These are phyloP conservation scores for Zeugodacus cucurbitae DNA, from an alignment of 1,140 invertebrate genomes.

Conservation along the genomic window DNA sequence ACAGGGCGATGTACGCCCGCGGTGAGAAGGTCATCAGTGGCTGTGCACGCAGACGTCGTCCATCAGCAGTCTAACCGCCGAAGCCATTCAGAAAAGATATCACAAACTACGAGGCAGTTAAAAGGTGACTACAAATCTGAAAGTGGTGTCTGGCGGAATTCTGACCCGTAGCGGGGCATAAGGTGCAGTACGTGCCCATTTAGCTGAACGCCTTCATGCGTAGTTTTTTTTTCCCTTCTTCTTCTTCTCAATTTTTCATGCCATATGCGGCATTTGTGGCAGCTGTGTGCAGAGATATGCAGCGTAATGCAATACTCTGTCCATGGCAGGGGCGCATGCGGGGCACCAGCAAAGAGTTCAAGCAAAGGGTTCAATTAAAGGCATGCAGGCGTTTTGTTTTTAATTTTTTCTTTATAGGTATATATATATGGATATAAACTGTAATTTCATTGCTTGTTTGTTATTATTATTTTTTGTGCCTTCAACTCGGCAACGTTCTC, in stretches of 20 bases:
- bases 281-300: not conserved
- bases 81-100: not conserved
- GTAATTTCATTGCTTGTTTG: not conserved
- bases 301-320: not conserved
- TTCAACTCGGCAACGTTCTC: not conserved
- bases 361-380: conserved; percentile 9
- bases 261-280: not conserved
- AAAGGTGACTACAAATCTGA: not conserved
- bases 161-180: not conserved
- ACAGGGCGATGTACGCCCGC: not conserved
- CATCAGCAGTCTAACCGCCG: not conserved
- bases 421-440: no score
- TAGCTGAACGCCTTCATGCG: not conserved
- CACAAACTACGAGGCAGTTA: not conserved
- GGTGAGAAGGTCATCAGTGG: not conserved
- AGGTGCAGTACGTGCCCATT: conserved; percentile 24
- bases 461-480: not conserved
- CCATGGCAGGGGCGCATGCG: no score
- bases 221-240: not conserved
- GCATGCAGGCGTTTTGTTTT: not conserved
- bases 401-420: not conserved
- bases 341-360: not conserved
- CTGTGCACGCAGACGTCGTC: not conserved
- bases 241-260: not conserved
- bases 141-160: not conserved